Percentiles rank a stretch among this genome's conserved stretches.
These are phyloP conservation scores for Pelobates cultripes DNA, from an alignment of 2,797 vertebrate genomes.

Conservation along the genomic window DNA sequence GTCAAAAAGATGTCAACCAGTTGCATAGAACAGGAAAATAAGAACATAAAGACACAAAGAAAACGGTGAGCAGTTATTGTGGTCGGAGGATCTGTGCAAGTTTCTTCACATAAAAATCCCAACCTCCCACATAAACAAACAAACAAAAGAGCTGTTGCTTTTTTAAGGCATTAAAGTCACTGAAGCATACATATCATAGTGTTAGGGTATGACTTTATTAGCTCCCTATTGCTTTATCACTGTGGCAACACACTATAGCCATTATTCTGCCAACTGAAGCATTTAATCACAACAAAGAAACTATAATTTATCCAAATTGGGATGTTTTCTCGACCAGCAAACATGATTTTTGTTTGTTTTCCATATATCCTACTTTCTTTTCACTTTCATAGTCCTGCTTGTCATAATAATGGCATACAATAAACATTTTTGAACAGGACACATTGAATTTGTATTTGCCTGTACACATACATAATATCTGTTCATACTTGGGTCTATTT, in stretches of 20 bases:
- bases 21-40: no score
- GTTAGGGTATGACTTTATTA: constrained; percentile 46
- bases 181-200: not conserved
- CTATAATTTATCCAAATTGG: constrained; percentile 50
- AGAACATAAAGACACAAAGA: no score
- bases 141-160: not conserved
- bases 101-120: not conserved
- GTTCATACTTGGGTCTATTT: no score
- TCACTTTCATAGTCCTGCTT: no score
- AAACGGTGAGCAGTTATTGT: no score
- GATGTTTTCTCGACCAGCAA: constrained; percentile 13
- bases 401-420: no score
- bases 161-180: not conserved
- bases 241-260: constrained; percentile 37
- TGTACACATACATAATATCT: no score
- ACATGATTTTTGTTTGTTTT: constrained; percentile 15
- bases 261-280: constrained; percentile 47
- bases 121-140: not conserved
- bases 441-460: no score
- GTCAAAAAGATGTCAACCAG: no score
- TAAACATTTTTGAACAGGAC: no score
- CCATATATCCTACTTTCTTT: no score
- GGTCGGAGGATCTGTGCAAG: no score
- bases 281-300: constrained; percentile 53
- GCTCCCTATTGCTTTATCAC: constrained; percentile 46